Evolutionary conservation across 2,113 vertebrate genomes (phyloP).

Genomic region (Eptesicus fuscus): DNA sequence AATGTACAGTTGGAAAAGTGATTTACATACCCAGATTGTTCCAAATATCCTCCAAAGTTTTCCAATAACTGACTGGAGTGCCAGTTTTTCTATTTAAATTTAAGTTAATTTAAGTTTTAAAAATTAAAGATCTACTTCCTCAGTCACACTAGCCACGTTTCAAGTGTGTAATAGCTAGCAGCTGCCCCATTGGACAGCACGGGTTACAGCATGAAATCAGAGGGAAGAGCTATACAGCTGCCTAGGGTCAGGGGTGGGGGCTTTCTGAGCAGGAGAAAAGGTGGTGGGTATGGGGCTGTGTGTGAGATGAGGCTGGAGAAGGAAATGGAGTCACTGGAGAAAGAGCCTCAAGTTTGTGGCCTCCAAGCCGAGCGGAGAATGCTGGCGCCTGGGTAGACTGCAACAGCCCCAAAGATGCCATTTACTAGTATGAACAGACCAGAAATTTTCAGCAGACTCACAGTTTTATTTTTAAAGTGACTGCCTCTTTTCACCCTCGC

Average conservation of each 20-base stretch:
- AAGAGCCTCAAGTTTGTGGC: fast-evolving
- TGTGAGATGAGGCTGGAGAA: neutral
- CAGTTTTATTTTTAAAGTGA: neutral
- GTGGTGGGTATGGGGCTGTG: too few relatives aligned
- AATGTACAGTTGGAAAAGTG: conserved; percentile 35
- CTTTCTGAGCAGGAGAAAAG: neutral
- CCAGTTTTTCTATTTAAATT: conserved; percentile 13
- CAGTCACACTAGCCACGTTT: neutral
- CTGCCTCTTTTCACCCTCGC: neutral
- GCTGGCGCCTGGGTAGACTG: neutral
- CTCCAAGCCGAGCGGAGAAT: fast-evolving
- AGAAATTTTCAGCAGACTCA: neutral
- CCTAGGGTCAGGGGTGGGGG: fast-evolving
- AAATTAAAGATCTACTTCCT: neutral
- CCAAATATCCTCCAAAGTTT: conserved; percentile 14
- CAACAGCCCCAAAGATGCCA: neutral
- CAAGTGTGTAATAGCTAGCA: fast-evolving
- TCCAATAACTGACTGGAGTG: neutral
- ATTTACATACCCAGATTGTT: conserved; percentile 23
- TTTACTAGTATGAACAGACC: neutral
- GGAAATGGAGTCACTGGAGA: fast-evolving
- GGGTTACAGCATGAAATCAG: fast-evolving
- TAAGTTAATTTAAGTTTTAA: neutral
- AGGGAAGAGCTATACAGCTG: neutral
- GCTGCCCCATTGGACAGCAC: fast-evolving